Base-by-base conservation (phyloP, 2,888 invertebrate species). In the Punctoribates punctum region DNA sequence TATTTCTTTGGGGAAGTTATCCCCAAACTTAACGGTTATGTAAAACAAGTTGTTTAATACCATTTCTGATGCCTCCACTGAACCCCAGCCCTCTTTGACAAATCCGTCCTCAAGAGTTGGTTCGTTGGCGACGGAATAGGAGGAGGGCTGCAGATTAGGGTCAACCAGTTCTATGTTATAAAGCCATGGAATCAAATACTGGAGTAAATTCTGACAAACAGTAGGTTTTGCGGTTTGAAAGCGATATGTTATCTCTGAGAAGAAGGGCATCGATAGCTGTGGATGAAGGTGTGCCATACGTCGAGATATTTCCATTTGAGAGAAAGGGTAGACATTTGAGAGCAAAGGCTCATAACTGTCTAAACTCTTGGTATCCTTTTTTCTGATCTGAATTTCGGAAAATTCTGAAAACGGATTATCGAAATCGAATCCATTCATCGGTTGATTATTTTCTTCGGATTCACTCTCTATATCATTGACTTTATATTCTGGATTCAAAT, bases 51-150 rank as follows among this genome's bases (percentile, higher is more conserved):
- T 99, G 85, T 99, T 99, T 79, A 99, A 88, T 73, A 99, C 95
- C 95, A 99, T 96, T 86, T 99, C 98, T 0, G 98, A 99, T n/a
- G 98, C 98, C 85, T 98, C 97, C 0, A 93, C 93, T 0, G 96
- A 96, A 62, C 99, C 99, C 88, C 98, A 96, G 0, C 98, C 98
- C 84, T 96, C 96, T 74, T 13, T 82, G 81, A 76, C 81, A 15
- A 72, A 34, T 17, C 65, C 27, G 38, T 73, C 11, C 20, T 77
- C 67, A 46, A 51, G 5, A 17, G 46, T 54, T 23, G 27, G 13
- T 1, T 73, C 73, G 27, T 9, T 27, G 17, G 73, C 46, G 27
- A 11, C n/a, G 6, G 73, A 73, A 17, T 73, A 73, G 27, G n/a
- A 23, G 11, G 42, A 20, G 3, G 65, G 65, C 38, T 65, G 65